Percentiles rank a stretch among this genome's conserved stretches.
phyloP scores from a whole-genome alignment of 2,888 invertebrate genomes.

The Rutpela maculata region DNA sequence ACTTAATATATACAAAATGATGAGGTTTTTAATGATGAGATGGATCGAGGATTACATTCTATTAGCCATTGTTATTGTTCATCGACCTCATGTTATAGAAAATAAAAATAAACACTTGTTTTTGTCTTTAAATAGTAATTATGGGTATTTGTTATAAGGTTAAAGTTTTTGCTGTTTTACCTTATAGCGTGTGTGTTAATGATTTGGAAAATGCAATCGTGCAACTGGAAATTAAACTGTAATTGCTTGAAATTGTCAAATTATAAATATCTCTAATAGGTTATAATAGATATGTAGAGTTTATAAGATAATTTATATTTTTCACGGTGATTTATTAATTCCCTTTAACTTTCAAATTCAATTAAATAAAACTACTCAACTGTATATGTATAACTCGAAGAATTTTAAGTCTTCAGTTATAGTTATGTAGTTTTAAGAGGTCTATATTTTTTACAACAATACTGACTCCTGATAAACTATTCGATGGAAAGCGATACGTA shows the following conservation, averaged over 20 bases:
- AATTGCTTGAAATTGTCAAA: not conserved
- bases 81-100: conserved; percentile 19
- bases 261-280: no score
- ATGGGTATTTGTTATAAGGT: conserved; percentile 4
- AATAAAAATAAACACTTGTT: conserved; percentile 14
- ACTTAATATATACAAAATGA: conserved; percentile 10
- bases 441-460: no score
- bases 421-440: no score
- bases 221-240: not conserved
- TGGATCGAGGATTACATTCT: conserved; percentile 1
- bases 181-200: not conserved
- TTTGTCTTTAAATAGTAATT: not conserved
- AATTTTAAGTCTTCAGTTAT: no score
- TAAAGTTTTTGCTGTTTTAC: not conserved
- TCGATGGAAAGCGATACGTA: no score
- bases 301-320: no score
- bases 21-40: not conserved
- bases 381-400: no score
- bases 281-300: no score
- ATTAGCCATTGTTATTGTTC: conserved; percentile 32
- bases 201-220: not conserved
- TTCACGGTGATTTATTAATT: no score
- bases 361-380: no score
- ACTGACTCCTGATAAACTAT: no score
- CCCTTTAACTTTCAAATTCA: no score